Evolutionary conservation across 2,888 invertebrate genomes (phyloP).

Genomic region (Metalampra italica): DNA sequence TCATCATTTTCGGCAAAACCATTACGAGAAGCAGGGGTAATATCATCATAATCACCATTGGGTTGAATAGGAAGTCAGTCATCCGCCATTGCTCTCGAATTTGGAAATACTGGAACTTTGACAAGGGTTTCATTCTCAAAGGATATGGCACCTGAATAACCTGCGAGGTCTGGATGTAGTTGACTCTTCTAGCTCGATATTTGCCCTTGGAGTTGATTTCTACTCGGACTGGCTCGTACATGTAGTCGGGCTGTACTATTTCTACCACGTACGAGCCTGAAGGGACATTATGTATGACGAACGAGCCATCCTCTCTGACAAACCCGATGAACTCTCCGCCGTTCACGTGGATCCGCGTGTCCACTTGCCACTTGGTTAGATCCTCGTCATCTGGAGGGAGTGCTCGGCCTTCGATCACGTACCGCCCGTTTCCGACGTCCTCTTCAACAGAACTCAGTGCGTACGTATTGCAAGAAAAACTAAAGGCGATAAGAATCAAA

Average conservation of each 20-base stretch:
- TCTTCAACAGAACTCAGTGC: constrained; percentile 51
- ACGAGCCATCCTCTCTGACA: constrained; percentile 94
- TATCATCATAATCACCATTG: constrained; percentile 99
- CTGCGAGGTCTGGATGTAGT: constrained; percentile 94
- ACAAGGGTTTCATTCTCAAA: constrained; percentile 89
- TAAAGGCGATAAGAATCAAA: background rate
- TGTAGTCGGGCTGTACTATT: constrained; percentile 92
- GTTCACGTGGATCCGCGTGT: constrained; percentile 89
- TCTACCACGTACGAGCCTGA: constrained; percentile 97
- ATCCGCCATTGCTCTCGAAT: constrained; percentile 97
- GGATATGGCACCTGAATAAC: constrained; percentile 96
- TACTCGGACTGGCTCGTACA: constrained; percentile 96
- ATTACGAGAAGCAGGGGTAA: constrained; percentile 93
- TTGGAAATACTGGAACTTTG: constrained; percentile 93
- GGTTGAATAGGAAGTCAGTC: constrained; percentile 97
- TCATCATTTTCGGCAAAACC: constrained; percentile 97
- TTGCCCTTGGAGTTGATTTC: constrained; percentile 99
- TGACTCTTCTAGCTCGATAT: constrained; percentile 95
- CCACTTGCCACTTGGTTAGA: constrained; percentile 84
- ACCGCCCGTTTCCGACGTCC: constrained; percentile 74
- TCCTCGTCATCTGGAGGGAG: constrained; percentile 83
- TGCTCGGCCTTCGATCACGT: constrained; percentile 89
- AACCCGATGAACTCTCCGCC: constrained; percentile 94
- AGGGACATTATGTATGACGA: constrained; percentile 91
- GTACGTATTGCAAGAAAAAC: constrained; percentile 28